A percentile compares a stretch with the other conserved stretches of the same genome.
phyloP scores from a whole-genome alignment of 2,797 vertebrate genomes.

The Neopelma chrysocephalum region DNA sequence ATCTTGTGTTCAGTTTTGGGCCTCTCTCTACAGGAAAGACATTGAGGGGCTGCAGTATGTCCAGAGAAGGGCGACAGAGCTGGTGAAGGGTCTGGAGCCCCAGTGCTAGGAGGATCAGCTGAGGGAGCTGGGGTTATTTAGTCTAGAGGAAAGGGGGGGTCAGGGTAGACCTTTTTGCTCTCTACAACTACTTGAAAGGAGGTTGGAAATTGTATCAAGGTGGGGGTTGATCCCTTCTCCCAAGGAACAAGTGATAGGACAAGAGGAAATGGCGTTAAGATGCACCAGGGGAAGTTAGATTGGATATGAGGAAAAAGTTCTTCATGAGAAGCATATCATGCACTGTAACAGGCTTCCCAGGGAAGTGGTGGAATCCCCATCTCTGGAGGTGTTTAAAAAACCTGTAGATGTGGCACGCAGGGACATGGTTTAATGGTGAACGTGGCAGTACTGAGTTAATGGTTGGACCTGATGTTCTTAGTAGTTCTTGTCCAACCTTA shows the following conservation, averaged over 20 bases:
- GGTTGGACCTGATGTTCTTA: not conserved
- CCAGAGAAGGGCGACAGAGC: not conserved
- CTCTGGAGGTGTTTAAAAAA: not conserved
- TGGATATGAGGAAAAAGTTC: not conserved
- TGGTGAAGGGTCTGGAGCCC: not conserved
- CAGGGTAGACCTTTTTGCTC: rapidly evolving
- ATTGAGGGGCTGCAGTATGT: rapidly evolving
- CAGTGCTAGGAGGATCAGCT: not conserved
- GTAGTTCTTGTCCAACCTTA: not conserved
- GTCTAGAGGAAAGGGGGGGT: not conserved
- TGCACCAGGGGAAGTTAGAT: not conserved
- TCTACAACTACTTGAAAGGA: not conserved
- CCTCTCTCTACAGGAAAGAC: rapidly evolving
- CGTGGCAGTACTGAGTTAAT: not conserved
- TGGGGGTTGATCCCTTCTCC: rapidly evolving
- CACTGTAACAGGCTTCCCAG: not conserved
- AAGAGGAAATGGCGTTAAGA: not conserved
- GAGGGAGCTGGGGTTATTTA: not conserved
- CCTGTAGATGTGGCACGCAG: not conserved
- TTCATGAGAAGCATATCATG: not conserved
- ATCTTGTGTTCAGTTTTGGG: not conserved
- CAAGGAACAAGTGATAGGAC: not conserved
- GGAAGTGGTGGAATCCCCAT: not conserved
- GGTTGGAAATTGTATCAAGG: too few species aligned
- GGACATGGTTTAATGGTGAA: not conserved